These are phyloP conservation scores for Lottia scabra DNA, from an alignment of 2,888 invertebrate genomes.

Conservation along the genomic window DNA sequence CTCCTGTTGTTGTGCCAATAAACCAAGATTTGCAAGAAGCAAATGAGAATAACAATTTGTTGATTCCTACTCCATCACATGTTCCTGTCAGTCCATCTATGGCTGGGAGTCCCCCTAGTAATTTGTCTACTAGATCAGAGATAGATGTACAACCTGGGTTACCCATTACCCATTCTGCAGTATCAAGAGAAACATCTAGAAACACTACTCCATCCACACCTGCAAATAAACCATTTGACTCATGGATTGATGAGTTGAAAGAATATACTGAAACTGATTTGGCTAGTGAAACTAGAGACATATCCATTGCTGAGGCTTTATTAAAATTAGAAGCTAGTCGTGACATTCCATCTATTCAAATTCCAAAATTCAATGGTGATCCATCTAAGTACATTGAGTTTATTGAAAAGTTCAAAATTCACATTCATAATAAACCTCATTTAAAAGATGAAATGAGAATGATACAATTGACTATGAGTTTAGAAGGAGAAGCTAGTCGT, in stretches of 20 bases:
- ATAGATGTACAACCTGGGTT: too few relatives aligned
- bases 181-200: background rate
- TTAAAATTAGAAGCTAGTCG: conserved; percentile 12
- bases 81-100: background rate
- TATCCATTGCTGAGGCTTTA: conserved; percentile 7
- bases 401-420: conserved; percentile 18
- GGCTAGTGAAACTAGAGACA: background rate
- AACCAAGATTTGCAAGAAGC: too few relatives aligned
- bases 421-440: conserved; percentile 18
- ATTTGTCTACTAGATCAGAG: background rate
- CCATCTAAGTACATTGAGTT: conserved; percentile 17
- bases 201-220: background rate
- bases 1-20: too few relatives aligned
- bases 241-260: background rate
- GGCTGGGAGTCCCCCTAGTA: background rate
- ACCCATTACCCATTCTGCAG: background rate
- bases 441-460: conserved; percentile 18
- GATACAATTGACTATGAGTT: conserved; percentile 11
- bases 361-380: conserved; percentile 1
- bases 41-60: too few relatives aligned
- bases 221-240: background rate
- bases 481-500: conserved; percentile 15
- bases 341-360: conserved; percentile 8
- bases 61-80: background rate
- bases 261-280: conserved; percentile 9